These are phyloP conservation scores for Eleginops maclovinus DNA, from an alignment of 2,113 vertebrate species.

Conservation along the genomic window DNA sequence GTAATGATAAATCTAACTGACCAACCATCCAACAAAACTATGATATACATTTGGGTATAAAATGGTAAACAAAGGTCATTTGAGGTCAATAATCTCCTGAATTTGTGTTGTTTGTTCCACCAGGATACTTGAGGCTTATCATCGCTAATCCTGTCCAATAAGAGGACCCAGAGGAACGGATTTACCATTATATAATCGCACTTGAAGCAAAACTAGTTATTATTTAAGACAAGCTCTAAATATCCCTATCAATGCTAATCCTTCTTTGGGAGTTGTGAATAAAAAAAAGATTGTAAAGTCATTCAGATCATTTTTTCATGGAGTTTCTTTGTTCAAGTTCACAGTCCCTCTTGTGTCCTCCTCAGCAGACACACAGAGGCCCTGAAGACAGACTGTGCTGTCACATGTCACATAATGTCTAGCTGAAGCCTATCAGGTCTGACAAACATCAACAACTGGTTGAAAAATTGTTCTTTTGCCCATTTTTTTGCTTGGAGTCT, in stretches of 20 bases:
- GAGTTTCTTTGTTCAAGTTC: not conserved
- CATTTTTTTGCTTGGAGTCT: not conserved
- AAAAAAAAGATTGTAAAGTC: not conserved
- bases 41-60: not conserved
- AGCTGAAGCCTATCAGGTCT: not conserved
- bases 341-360: not conserved
- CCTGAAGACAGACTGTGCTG: slow-evolving; percentile 7
- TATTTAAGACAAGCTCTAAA: slow-evolving; percentile 29
- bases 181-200: slow-evolving; percentile 40
- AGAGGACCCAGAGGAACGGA: slow-evolving; percentile 33
- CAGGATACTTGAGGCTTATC: slow-evolving; percentile 30
- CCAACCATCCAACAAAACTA: not conserved
- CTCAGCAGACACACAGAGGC: not conserved
- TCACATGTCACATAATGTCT: slow-evolving; percentile 18
- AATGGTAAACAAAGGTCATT: not conserved
- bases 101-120: slow-evolving; percentile 29
- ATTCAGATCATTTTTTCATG: not conserved
- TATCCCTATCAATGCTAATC: slow-evolving; percentile 51
- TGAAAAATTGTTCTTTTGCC: not conserved
- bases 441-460: slow-evolving; percentile 7
- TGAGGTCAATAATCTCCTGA: slow-evolving; percentile 4
- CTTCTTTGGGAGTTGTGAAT: slow-evolving; percentile 16
- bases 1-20: not conserved
- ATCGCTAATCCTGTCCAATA: slow-evolving; percentile 37
- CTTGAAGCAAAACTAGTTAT: slow-evolving; percentile 11